A percentile compares a stretch with the other conserved stretches of the same genome.
phyloP scores from a whole-genome alignment of 2,113 vertebrate genomes.

The Hyla sarda region DNA sequence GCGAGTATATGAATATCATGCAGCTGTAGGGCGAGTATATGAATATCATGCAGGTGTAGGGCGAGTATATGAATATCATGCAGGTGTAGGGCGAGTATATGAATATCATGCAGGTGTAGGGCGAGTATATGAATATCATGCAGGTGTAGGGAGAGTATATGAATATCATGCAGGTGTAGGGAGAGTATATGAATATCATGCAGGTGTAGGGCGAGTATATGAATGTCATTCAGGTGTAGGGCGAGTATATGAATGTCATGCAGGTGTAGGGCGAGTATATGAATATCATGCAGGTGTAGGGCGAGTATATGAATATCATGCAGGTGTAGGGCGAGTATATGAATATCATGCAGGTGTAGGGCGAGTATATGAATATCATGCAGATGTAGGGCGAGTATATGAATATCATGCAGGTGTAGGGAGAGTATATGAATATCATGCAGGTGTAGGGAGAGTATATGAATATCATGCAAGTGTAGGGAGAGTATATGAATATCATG shows the following conservation, averaged over 20 bases:
- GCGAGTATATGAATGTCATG: too few species aligned
- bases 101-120: background rate
- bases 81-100: background rate
- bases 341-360: background rate
- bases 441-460: background rate
- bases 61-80: background rate
- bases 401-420: background rate
- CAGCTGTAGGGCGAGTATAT: background rate
- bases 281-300: background rate
- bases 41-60: background rate
- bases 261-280: background rate
- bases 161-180: background rate
- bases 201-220: background rate
- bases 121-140: too few species aligned
- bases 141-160: background rate
- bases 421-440: too few species aligned
- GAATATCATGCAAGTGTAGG: background rate
- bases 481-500: too few species aligned
- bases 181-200: too few species aligned
- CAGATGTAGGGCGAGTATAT: background rate
- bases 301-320: too few species aligned
- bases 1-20: background rate
- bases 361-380: too few species aligned
- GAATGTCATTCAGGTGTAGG: too few species aligned
- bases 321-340: background rate